Evolutionary conservation across 2,113 vertebrate species (phyloP).

Genomic region (Cyprinodon variegatus): DNA sequence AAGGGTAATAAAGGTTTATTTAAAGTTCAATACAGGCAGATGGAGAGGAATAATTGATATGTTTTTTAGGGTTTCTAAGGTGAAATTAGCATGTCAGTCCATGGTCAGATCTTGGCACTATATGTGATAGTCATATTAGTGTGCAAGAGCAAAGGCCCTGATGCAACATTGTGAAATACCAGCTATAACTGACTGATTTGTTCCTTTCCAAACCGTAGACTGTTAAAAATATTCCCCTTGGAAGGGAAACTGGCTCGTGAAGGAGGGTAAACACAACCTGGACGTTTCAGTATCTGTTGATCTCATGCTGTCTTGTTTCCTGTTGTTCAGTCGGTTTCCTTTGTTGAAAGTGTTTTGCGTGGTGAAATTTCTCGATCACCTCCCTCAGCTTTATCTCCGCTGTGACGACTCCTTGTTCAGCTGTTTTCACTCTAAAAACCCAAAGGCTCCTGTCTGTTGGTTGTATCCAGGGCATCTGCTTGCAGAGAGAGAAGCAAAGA

Average conservation of each 20-base stretch:
- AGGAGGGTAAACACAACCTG: conserved; percentile 1
- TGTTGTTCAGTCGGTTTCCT: conserved; percentile 26
- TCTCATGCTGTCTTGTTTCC: conserved; percentile 22
- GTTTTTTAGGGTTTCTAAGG: neutral
- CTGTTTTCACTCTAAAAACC: conserved; percentile 16
- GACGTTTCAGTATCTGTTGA: conserved; percentile 9
- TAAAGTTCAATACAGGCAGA: no score
- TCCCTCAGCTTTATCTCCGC: conserved; percentile 1
- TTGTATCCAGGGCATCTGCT: conserved; percentile 67
- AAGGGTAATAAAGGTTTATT: no score
- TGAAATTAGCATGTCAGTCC: neutral
- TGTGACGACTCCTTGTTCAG: conserved; percentile 19
- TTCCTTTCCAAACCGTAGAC: neutral
- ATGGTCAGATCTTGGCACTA: no score
- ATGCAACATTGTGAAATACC: conserved; percentile 45
- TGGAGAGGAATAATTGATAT: neutral
- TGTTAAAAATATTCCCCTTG: neutral
- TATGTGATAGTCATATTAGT: neutral
- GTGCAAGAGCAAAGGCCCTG: conserved; percentile 2
- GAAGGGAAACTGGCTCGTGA: conserved; percentile 10
- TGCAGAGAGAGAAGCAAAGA: conserved; percentile 55
- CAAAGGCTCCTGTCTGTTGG: conserved; percentile 52
- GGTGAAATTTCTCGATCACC: conserved; percentile 7
- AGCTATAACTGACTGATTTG: neutral
- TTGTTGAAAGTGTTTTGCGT: conserved; percentile 22